Base-by-base conservation (phyloP, 2,888 invertebrate species). In the Cerastoderma edule region DNA sequence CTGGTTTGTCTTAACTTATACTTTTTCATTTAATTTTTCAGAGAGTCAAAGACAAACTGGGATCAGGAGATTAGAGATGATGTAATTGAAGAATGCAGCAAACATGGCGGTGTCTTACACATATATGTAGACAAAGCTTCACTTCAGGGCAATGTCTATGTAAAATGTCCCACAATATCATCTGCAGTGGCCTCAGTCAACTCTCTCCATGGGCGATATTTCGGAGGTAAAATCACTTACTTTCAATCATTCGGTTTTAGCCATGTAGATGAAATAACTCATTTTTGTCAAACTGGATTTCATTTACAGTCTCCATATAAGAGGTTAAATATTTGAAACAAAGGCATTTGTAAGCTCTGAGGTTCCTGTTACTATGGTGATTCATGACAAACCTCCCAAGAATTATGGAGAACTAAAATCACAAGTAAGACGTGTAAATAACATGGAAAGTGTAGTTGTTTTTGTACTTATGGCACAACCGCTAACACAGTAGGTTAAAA, bases 71-170 rank as follows among this genome's bases (percentile, higher is more conserved):
- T 99, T 83, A 94, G 96, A 57, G 99, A 99, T 91, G 99, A 99
- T 93, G 99, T 99, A 0, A 96, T 99, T 84, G 98, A 99, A 91
- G 99, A 99, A 93, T 99, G 99, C 92, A 96, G 97, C 91, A 98
- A 98, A 93, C 98, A 99, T 90, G 99, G 99, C 10, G 99, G 99
- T 4, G 97, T 98, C 0, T 92, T 98, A 53, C 99, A 99, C 91
- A 97, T 98, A 30, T 98, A 96, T 91, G 98, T 99, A 6, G 99
- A 99, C 92, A 96, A 96, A 92, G 96, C 96, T 0, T 98, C 98
- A 0, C 96, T 97, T 0, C 96, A 96, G 89, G 99, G 99, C 63
- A 99, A 99, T 92, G 99, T 99, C 5, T 99, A 99, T 93, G 98
- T 99, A 64, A 99, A 99, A 93, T 99, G 99, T 93, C 98, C 99